phyloP scores from a whole-genome alignment of 2,888 invertebrate genomes.

The Acronicta aceris region DNA sequence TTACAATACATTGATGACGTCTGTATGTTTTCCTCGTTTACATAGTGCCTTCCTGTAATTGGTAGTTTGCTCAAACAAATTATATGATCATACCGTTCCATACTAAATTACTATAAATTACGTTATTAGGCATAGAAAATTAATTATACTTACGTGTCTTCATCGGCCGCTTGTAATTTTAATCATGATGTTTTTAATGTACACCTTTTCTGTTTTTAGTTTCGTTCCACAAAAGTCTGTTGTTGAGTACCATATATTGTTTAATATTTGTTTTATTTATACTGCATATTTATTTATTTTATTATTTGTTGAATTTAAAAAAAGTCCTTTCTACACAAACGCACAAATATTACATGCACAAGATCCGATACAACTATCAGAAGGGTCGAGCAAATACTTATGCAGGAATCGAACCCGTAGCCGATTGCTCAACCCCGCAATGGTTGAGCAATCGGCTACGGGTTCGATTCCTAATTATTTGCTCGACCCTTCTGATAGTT shows the following conservation, averaged over 20 bases:
- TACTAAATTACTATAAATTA: constrained; percentile 39
- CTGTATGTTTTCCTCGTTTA: constrained; percentile 34
- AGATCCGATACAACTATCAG: too few relatives aligned
- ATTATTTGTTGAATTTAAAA: too few relatives aligned
- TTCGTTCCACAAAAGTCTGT: constrained; percentile 23
- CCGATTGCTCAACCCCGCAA: too few relatives aligned
- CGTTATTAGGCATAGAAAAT: constrained; percentile 29
- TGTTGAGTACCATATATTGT: constrained; percentile 1
- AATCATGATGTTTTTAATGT: constrained; percentile 38
- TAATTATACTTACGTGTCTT: constrained; percentile 42
- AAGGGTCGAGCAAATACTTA: too few relatives aligned
- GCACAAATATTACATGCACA: too few relatives aligned
- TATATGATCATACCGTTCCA: constrained; percentile 29
- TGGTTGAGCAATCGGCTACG: too few relatives aligned
- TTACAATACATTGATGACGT: constrained; percentile 12
- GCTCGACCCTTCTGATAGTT: too few relatives aligned
- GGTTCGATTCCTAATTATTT: too few relatives aligned
- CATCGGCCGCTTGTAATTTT: constrained; percentile 43
- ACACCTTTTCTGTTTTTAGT: constrained; percentile 34
- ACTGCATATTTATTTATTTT: background rate
- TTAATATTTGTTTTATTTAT: background rate
- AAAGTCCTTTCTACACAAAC: too few relatives aligned
- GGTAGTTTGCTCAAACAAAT: constrained; percentile 48
- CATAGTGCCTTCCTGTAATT: constrained; percentile 39
- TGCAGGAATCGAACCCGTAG: too few relatives aligned